Evolutionary conservation across 2,888 invertebrate species (phyloP).

Genomic region (Leptodirus hochenwartii): DNA sequence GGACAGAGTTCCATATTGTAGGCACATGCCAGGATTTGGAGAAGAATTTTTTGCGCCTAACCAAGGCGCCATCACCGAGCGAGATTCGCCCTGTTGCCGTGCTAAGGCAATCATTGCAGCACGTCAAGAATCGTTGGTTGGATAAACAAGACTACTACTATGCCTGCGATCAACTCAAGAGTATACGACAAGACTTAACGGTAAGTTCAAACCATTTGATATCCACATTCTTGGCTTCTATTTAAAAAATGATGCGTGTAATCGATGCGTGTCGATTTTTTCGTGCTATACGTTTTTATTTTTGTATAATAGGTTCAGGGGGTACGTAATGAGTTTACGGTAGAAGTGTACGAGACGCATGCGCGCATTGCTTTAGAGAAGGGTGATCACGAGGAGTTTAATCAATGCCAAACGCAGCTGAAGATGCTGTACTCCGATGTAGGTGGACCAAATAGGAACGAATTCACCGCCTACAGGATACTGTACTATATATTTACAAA

Average conservation of each 20-base stretch:
- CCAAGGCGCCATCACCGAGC: conserved; percentile 83
- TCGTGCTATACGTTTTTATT: conserved; percentile 2
- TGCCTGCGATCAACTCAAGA: conserved; percentile 96
- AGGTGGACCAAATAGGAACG: conserved; percentile 57
- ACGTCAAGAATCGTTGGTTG: conserved; percentile 85
- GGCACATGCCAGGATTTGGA: conserved; percentile 90
- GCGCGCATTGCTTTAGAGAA: conserved; percentile 94
- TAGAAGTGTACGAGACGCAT: conserved; percentile 98
- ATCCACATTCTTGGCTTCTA: too few relatives aligned
- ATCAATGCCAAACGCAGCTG: conserved; percentile 98
- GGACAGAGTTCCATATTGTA: conserved; percentile 76
- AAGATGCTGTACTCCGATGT: conserved; percentile 82
- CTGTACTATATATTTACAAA: conserved; percentile 97
- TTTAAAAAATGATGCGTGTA: too few relatives aligned
- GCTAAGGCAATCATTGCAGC: conserved; percentile 64
- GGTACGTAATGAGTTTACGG: conserved; percentile 81
- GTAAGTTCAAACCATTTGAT: conserved; percentile 34
- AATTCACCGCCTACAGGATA: conserved; percentile 93
- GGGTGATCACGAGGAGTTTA: conserved; percentile 97
- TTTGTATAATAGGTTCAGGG: conserved; percentile 65
- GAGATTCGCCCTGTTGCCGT: conserved; percentile 84
- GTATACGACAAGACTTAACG: conserved; percentile 95
- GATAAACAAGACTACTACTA: conserved; percentile 86
- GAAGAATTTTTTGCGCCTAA: conserved; percentile 89
- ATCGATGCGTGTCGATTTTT: conserved; percentile 4